phyloP scores from a whole-genome alignment of 2,113 vertebrate species.

The Psilopsiagon aurifrons region DNA sequence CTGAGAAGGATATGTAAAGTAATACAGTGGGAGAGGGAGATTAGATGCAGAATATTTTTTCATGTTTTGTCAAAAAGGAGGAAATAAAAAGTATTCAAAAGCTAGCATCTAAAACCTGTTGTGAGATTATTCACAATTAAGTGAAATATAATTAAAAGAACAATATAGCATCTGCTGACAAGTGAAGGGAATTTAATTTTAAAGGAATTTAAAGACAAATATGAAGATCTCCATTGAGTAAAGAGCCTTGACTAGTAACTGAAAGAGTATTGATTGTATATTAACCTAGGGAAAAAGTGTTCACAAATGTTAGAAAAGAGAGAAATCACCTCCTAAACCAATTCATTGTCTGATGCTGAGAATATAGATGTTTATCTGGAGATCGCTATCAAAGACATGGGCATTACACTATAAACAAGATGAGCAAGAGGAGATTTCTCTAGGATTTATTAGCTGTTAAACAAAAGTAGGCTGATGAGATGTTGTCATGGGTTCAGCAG shows the following conservation, averaged over 20 bases:
- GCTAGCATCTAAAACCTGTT: neutral
- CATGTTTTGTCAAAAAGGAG: neutral
- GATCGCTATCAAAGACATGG: neutral
- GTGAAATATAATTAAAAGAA: constrained; percentile 41
- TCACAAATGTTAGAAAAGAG: neutral
- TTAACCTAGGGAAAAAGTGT: neutral
- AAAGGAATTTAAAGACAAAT: constrained; percentile 5
- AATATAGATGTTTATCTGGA: neutral
- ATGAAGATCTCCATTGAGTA: neutral
- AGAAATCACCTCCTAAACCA: neutral
- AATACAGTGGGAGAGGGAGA: neutral
- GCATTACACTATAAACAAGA: neutral
- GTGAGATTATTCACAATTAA: neutral
- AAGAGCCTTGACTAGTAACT: neutral
- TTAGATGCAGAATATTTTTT: neutral
- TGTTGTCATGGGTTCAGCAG: too few species aligned
- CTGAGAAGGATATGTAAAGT: neutral
- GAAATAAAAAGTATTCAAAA: neutral
- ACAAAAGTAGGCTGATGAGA: neutral
- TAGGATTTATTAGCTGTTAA: neutral
- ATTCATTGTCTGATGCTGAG: neutral
- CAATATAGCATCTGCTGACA: neutral
- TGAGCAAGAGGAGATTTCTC: neutral
- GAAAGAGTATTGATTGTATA: neutral
- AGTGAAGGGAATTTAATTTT: constrained; percentile 5